Conservation (phyloP, 1,140 invertebrate genomes). For the Panagrolaimus sp. region DNA sequence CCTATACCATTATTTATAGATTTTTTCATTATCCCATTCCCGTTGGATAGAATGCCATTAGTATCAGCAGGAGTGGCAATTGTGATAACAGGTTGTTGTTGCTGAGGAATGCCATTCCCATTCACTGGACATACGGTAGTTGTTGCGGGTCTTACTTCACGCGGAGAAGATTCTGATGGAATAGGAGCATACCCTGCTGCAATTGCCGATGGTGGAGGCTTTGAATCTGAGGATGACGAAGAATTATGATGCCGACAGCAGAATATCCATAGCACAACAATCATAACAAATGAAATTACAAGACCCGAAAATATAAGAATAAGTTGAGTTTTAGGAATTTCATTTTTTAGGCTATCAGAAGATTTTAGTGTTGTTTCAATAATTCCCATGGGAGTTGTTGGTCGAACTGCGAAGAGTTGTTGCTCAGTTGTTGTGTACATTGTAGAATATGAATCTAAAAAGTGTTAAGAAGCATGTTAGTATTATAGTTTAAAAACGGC, state of each 20-base stretch:
- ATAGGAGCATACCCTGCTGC: constrained; percentile 41
- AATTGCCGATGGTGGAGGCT: constrained; percentile 12
- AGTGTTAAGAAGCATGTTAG: not conserved
- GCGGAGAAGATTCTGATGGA: constrained; percentile 41
- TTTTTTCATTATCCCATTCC: not conserved
- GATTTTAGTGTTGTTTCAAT: constrained; percentile 23
- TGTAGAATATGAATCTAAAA: no score
- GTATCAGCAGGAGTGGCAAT: constrained; percentile 7
- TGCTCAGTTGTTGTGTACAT: not conserved
- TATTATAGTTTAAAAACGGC: not conserved
- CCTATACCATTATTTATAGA: constrained; percentile 16
- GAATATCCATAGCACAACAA: constrained; percentile 46
- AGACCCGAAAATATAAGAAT: constrained; percentile 33
- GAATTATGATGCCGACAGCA: constrained; percentile 25
- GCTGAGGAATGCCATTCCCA: no score
- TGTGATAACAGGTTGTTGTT: not conserved
- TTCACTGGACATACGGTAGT: not conserved
- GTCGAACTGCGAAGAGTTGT: constrained; percentile 17
- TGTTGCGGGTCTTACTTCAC: constrained; percentile 8
- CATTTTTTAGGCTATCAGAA: not conserved
- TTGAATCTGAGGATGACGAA: constrained; percentile 20
- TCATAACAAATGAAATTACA: constrained; percentile 38
- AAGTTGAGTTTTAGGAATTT: constrained; percentile 40
- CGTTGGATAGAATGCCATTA: constrained; percentile 16
- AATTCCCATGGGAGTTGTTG: constrained; percentile 41